These are phyloP conservation scores for Pica pica DNA, from an alignment of 2,113 vertebrate species.

Conservation along the genomic window DNA sequence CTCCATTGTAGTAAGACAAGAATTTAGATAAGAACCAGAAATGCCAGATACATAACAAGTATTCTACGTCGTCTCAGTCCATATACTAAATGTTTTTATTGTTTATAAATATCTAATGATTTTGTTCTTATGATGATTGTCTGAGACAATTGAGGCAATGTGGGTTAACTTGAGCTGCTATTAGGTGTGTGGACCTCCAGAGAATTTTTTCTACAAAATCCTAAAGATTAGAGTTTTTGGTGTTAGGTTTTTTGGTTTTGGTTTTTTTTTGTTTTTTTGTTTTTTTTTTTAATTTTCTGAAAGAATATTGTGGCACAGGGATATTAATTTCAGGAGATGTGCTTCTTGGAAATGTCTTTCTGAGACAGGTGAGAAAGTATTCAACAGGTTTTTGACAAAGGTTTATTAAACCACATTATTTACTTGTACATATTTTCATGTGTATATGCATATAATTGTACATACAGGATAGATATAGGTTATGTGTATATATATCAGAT, in stretches of 20 bases:
- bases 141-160: background rate
- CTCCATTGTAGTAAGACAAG: background rate
- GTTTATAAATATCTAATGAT: background rate
- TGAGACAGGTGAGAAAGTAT: rapidly evolving
- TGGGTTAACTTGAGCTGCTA: rapidly evolving
- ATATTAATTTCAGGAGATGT: background rate
- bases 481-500: no score
- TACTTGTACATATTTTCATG: background rate
- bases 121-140: background rate
- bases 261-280: background rate
- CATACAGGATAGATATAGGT: rapidly evolving
- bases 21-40: background rate
- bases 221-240: background rate
- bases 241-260: background rate
- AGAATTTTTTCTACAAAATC: background rate
- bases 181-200: background rate
- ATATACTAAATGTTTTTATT: background rate
- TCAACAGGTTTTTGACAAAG: background rate
- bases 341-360: background rate
- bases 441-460: background rate
- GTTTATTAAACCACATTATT: background rate
- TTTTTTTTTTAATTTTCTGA: background rate
- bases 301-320: background rate
- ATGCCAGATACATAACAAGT: background rate
- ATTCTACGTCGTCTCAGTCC: background rate